phyloP scores from a whole-genome alignment of 2,797 vertebrate genomes.

The Acanthopagrus latus region DNA sequence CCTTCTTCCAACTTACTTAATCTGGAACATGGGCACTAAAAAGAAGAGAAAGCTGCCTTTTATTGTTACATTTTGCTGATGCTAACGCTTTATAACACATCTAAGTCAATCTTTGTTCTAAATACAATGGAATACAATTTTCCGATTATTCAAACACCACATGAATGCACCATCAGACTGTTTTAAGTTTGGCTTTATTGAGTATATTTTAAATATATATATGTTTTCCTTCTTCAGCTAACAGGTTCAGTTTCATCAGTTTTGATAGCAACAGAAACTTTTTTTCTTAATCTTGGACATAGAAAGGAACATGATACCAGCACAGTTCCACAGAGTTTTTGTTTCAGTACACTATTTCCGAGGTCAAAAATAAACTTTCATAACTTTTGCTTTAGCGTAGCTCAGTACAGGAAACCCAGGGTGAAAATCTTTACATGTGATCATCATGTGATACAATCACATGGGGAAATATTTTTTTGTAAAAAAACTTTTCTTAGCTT shows the following conservation, averaged over 20 bases:
- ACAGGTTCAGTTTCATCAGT: background rate
- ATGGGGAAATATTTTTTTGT: background rate
- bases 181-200: background rate
- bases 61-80: no score
- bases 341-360: background rate
- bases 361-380: background rate
- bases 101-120: no score
- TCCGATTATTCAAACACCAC: no score
- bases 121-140: no score
- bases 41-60: no score
- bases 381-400: background rate
- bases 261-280: background rate
- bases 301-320: background rate
- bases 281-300: background rate
- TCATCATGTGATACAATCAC: conserved; percentile 37
- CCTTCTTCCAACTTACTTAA: no score
- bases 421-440: conserved; percentile 26
- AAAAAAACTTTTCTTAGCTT: background rate
- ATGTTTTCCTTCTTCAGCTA: conserved; percentile 19
- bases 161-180: background rate
- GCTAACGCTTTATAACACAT: no score
- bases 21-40: no score
- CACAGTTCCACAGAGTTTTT: background rate
- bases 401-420: conserved; percentile 24
- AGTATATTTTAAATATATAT: background rate